phyloP scores from a whole-genome alignment of 1,140 invertebrate genomes.

The Lerema accius region DNA sequence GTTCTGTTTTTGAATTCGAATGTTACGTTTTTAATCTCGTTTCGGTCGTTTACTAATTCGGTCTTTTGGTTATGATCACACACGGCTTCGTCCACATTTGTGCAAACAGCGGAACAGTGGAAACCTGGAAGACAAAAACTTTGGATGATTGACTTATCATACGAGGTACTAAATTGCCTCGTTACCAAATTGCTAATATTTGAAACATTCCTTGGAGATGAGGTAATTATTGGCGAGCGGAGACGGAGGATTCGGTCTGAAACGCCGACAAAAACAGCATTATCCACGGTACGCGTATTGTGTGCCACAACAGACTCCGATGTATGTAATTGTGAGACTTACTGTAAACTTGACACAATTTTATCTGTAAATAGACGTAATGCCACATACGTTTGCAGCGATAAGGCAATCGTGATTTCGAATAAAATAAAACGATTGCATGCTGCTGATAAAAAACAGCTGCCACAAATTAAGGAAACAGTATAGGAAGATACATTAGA shows the following conservation, averaged over 20 bases:
- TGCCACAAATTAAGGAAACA: too few relatives aligned
- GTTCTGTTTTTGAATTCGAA: conserved; percentile 59
- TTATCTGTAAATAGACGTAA: neutral
- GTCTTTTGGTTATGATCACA: conserved; percentile 60
- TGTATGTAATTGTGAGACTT: conserved; percentile 10
- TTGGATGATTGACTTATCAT: conserved; percentile 52
- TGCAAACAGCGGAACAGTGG: conserved; percentile 60
- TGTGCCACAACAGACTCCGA: conserved; percentile 21
- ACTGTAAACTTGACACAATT: conserved; percentile 20
- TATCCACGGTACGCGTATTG: conserved; percentile 23
- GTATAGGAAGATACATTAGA: too few relatives aligned
- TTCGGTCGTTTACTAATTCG: conserved; percentile 55
- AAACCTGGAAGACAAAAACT: conserved; percentile 66
- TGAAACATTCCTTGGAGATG: conserved; percentile 53
- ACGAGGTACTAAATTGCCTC: conserved; percentile 52
- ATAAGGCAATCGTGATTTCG: too few relatives aligned
- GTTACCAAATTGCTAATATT: conserved; percentile 49
- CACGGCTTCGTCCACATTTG: conserved; percentile 63
- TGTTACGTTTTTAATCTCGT: conserved; percentile 56
- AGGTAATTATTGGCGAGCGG: conserved; percentile 43
- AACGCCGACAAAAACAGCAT: conserved; percentile 3
- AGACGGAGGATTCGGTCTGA: conserved; percentile 49
- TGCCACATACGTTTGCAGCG: conserved; percentile 6
- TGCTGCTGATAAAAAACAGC: too few relatives aligned
- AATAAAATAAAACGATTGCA: too few relatives aligned